Percentiles rank a stretch among this genome's conserved stretches.
Evolutionary conservation across 2,113 vertebrate species (phyloP).

Genomic region (rabbit (Oryctolagus cuniculus)): mOryCun1.1 NC_091453.1:6607001-6607500

Average conservation of each 20-base stretch:
- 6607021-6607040: not conserved
- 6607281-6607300: not conserved
- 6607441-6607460: slow-evolving; percentile 14
- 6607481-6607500: slow-evolving; percentile 20
- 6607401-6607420: not conserved
- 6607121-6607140: slow-evolving; percentile 50
- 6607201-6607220: slow-evolving; percentile 43
- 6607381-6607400: slow-evolving; percentile 16
- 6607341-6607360: slow-evolving; percentile 29
- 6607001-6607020: not conserved
- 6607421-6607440: slow-evolving; percentile 44
- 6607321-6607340: slow-evolving; percentile 43
- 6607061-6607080: not conserved
- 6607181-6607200: slow-evolving; percentile 63
- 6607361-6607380: slow-evolving; percentile 38
- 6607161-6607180: slow-evolving; percentile 33
- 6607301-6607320: slow-evolving; percentile 47
- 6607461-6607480: slow-evolving; percentile 57
- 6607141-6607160: slow-evolving; percentile 53
- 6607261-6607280: slow-evolving; percentile 49
- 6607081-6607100: slow-evolving; percentile 27
- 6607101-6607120: slow-evolving; percentile 53
- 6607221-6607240: slow-evolving; percentile 56
- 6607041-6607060: not conserved
- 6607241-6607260: slow-evolving; percentile 50